phyloP scores from a whole-genome alignment of 2,113 vertebrate genomes.

The Phasianus colchicus region DNA sequence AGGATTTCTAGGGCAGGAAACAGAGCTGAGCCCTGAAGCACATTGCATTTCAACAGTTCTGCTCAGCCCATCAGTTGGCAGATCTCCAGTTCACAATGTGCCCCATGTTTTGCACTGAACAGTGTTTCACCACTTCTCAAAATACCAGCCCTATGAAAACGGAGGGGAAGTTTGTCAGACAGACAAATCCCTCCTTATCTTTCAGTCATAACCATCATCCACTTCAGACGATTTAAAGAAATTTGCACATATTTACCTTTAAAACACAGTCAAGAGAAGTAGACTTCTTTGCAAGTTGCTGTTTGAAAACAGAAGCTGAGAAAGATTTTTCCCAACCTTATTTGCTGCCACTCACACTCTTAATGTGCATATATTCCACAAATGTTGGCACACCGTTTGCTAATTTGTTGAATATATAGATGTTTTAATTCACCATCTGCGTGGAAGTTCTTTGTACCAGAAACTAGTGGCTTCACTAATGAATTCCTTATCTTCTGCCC shows the following conservation, averaged over 20 bases:
- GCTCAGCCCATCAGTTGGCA: neutral
- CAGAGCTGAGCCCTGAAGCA: neutral
- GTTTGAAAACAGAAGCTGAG: slow-evolving; percentile 37
- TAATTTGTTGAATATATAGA: neutral
- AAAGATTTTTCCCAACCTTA: slow-evolving; percentile 18
- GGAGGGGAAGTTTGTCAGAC: slow-evolving; percentile 44
- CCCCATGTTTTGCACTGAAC: slow-evolving; percentile 15
- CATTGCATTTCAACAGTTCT: neutral
- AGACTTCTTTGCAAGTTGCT: neutral
- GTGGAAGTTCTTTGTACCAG: neutral
- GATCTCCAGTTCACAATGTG: neutral
- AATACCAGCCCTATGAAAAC: slow-evolving; percentile 20
- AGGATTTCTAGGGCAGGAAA: neutral
- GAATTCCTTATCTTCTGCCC: neutral
- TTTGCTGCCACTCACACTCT: slow-evolving; percentile 19
- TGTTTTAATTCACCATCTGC: neutral
- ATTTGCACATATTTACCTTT: neutral
- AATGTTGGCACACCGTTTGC: neutral
- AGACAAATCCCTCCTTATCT: slow-evolving; percentile 61
- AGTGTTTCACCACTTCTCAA: slow-evolving; percentile 58
- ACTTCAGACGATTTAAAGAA: slow-evolving; percentile 34
- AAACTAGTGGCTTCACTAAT: neutral
- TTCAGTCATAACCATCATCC: slow-evolving; percentile 5
- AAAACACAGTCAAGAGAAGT: neutral
- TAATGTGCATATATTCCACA: neutral